Percentiles rank a stretch among this genome's conserved stretches.
phyloP scores from a whole-genome alignment of 2,113 vertebrate species.

The Caranx ignobilis region DNA sequence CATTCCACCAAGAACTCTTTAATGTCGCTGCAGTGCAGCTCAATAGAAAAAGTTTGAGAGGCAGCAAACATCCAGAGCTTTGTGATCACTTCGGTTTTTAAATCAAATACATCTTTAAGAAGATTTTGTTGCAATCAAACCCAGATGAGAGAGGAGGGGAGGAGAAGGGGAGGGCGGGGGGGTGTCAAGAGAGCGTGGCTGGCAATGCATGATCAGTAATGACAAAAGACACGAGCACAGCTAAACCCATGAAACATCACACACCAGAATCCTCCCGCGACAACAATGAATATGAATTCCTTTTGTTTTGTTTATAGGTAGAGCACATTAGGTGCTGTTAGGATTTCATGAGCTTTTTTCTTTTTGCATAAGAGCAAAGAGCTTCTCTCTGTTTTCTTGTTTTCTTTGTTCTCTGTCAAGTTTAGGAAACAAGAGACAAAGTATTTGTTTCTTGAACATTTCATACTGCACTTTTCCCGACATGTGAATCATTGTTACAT shows the following conservation, averaged over 20 bases:
- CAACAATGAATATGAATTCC: background rate
- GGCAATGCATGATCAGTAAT: background rate
- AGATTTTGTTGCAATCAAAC: constrained; percentile 1
- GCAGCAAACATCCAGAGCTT: background rate
- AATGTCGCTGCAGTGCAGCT: background rate
- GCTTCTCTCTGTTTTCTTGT: background rate
- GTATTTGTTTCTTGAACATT: background rate
- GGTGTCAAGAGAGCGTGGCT: background rate
- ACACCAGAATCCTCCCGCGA: background rate
- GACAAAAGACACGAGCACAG: background rate
- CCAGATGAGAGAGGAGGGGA: background rate
- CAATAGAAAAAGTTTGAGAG: background rate
- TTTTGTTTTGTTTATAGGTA: background rate
- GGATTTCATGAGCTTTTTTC: background rate
- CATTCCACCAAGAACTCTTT: background rate
- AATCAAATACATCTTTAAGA: background rate
- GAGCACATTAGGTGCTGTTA: background rate
- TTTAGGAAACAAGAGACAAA: background rate
- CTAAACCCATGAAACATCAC: constrained; percentile 3
- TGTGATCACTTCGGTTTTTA: background rate
- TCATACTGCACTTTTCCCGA: background rate
- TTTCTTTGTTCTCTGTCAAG: background rate
- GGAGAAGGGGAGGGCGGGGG: too few relatives aligned
- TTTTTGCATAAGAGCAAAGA: background rate
- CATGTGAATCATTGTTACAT: background rate